Evolutionary conservation across 2,888 invertebrate species (phyloP), one percentile per base, ranked within the genome.

Genomic region (Chalcis sispes): DNA sequence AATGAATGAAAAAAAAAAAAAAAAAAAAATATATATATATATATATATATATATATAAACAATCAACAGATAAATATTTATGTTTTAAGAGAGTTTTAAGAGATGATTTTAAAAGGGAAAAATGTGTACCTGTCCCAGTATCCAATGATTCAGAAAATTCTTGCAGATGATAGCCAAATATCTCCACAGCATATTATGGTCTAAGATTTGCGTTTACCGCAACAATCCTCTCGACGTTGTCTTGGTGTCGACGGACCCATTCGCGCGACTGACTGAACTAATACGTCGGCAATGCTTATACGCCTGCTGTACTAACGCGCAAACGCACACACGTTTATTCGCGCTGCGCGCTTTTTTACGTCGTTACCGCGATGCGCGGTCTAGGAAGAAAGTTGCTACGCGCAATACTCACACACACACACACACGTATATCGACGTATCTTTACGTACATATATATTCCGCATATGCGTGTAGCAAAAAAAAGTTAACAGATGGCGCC

Each of bases 81-180:
- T n/a, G n/a, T n/a, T n/a, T n/a, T n/a, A n/a, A n/a, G n/a, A n/a
- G n/a, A n/a, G n/a, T n/a, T n/a, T n/a, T n/a, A n/a, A n/a, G n/a
- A n/a, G n/a, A n/a, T n/a, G n/a, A n/a, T n/a, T n/a, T n/a, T n/a
- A n/a, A n/a, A n/a, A 1, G 36, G 46, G 25, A 48, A 25, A 62
- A 66, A 62, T 40, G 23, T 36, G 52, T 83, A 83, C 83, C 83
- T 82, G 78, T 77, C 72, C 62, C 46, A 72, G 62, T 18, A 79
- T 78, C 82, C 82, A 78, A 48, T 72, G 69, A 15, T 71, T 73
- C 27, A 80, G 4, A 36, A 77, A 67, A 27, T 66, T 69, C 64
- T 72, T 77, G 59, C 58, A 77, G 62, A 75, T 2, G 48, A 20
- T 50, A 52, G 58, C 56, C 15, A 77, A 66, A 13, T 72, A 77